Evolutionary conservation across 2,797 vertebrate genomes (phyloP), one percentile per base, ranked within the genome.

Genomic region (Varecia variegata): DNA sequence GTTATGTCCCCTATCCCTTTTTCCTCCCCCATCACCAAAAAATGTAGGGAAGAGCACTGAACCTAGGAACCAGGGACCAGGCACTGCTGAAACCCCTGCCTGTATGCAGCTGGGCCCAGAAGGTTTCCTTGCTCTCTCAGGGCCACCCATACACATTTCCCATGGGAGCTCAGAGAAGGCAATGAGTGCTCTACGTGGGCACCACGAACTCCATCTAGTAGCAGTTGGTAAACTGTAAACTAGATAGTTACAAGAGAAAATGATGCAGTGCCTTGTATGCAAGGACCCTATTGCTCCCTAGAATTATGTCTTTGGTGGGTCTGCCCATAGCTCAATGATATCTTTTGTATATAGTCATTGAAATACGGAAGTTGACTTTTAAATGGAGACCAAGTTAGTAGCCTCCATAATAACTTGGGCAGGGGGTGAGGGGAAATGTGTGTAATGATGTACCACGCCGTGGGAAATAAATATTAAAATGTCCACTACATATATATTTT

Each of bases 311-410:
- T 50, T 52, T 79, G 11, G 32, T 79, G 11, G 6, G n/a, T 81
- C 6, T 68, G 76, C 45, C 71, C 47, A 88, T 4, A 70, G 62
- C 12, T 96, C 60, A 58, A 87, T 38, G 12, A 73, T 13, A 23
- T 40, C 25, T 82, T 87, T 60, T 58, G 47, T 11, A 47, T 9
- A n/a, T 0, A 14, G 13, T 65, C 62, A 71, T 54, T 84, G 38
- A 82, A 90, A 96, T 79, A 83, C 17, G 25, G 71, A 94, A 70
- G 15, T 52, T 47, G 35, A 40, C 91, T 45, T 71, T 92, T 38
- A 93, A 56, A 77, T 6, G n/a, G 43, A 93, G 70, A 88, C 38
- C 81, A 96, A 95, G 40, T 85, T 60, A 82, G 30, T 6, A 67
- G 60, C 27, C 17, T 91, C 82, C 18, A 80, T 20, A 45, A 52